phyloP scores from a whole-genome alignment of 1,140 invertebrate species.

The Drosophila asahinai region DNA sequence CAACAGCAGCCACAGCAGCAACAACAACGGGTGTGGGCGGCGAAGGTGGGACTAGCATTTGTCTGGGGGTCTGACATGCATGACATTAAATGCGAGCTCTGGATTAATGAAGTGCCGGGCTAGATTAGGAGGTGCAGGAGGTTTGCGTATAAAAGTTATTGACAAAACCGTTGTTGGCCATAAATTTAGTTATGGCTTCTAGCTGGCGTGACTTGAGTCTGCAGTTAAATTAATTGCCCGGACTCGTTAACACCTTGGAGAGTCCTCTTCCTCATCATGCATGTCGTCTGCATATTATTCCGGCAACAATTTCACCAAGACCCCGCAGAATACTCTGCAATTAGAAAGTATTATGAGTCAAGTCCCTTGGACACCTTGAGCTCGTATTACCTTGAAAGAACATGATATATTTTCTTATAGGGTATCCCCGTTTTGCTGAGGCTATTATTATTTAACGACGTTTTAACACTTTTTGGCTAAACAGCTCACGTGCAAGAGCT shows the following conservation, averaged over 20 bases:
- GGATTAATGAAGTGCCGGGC: slow-evolving; percentile 79
- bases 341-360: not conserved
- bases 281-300: slow-evolving; percentile 62
- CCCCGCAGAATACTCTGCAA: slow-evolving; percentile 11
- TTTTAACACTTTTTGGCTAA: slow-evolving; percentile 81
- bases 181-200: slow-evolving; percentile 78
- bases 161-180: slow-evolving; percentile 80
- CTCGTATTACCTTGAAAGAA: not conserved
- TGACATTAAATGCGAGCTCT: slow-evolving; percentile 75
- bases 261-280: slow-evolving; percentile 25
- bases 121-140: slow-evolving; percentile 63
- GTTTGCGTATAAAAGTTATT: slow-evolving; percentile 69
- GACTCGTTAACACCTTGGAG: slow-evolving; percentile 71
- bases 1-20: not conserved
- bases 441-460: slow-evolving; percentile 56
- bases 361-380: not conserved
- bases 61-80: slow-evolving; percentile 78
- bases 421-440: slow-evolving; percentile 15
- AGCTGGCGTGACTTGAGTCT: slow-evolving; percentile 58
- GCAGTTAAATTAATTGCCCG: slow-evolving; percentile 79
- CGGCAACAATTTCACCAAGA: slow-evolving; percentile 27
- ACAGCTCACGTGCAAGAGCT: slow-evolving; percentile 78
- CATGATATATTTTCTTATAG: not conserved
- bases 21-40: slow-evolving; percentile 1
- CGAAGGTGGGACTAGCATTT: slow-evolving; percentile 50